A percentile compares a stretch with the other conserved stretches of the same genome.
Conservation (phyloP, 2,888 invertebrate genomes). For the Rosalia funebris region DNA sequence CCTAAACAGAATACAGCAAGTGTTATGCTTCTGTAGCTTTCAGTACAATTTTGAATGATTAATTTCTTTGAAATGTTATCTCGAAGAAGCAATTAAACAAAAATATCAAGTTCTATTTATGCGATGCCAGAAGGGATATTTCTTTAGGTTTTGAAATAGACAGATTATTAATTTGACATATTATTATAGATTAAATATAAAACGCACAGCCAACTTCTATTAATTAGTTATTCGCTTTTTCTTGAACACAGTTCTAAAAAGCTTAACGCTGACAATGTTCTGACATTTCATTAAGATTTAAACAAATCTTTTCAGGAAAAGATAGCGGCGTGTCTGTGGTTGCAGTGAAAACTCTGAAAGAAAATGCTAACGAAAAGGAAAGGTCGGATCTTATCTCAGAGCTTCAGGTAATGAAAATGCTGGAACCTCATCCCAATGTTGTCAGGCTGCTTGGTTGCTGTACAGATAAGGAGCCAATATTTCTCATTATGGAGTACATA, state of each 20-base stretch:
- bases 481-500: conserved; percentile 93
- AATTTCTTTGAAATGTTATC: too few species aligned
- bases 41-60: too few species aligned
- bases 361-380: conserved; percentile 89
- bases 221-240: too few species aligned
- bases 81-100: too few species aligned
- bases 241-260: neutral
- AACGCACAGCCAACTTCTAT: too few species aligned
- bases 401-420: conserved; percentile 89
- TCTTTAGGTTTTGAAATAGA: too few species aligned
- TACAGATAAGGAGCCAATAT: conserved; percentile 89
- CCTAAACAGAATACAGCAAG: too few species aligned
- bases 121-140: too few species aligned
- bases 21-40: too few species aligned
- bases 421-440: conserved; percentile 91
- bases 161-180: too few species aligned
- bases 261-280: neutral
- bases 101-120: too few species aligned
- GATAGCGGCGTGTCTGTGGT: conserved; percentile 80
- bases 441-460: conserved; percentile 89
- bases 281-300: conserved; percentile 2
- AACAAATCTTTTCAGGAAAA: conserved; percentile 64
- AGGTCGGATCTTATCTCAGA: conserved; percentile 88
- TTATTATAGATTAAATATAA: too few species aligned
- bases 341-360: conserved; percentile 94